phyloP scores from a whole-genome alignment of 2,797 vertebrate species.

The Eurystomus glaucurus region DNA sequence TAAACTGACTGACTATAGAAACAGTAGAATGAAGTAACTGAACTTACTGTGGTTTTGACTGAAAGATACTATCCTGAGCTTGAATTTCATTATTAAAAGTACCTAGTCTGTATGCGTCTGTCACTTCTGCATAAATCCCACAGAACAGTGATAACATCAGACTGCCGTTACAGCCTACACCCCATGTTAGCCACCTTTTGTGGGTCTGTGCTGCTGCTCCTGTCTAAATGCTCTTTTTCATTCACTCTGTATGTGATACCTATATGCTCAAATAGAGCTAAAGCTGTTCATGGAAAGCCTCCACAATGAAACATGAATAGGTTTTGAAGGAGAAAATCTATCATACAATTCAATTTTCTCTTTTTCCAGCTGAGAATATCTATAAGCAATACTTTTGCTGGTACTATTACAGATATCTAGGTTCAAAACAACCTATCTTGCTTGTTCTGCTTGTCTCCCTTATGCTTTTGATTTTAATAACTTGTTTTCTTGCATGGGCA shows the following conservation, averaged over 20 bases:
- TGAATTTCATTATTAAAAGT: slow-evolving; percentile 1
- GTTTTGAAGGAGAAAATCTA: slow-evolving; percentile 11
- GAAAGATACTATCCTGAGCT: background rate
- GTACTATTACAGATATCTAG: background rate
- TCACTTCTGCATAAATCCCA: background rate
- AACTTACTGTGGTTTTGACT: background rate
- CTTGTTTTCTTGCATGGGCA: background rate
- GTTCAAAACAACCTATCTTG: background rate
- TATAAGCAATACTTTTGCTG: background rate
- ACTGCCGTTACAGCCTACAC: background rate
- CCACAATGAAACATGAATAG: background rate
- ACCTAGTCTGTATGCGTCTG: background rate
- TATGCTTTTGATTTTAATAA: slow-evolving; percentile 4
- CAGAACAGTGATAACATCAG: background rate
- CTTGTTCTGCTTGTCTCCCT: background rate
- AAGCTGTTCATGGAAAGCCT: slow-evolving; percentile 2
- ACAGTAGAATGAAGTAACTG: background rate
- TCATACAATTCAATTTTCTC: slow-evolving; percentile 1
- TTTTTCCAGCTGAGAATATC: slow-evolving; percentile 1
- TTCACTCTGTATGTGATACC: background rate
- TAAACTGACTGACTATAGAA: background rate
- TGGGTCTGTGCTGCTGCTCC: background rate
- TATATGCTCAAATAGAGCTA: background rate
- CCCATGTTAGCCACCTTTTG: background rate
- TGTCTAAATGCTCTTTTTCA: background rate